Conservation (phyloP, 1,140 invertebrate genomes). For the Agrypnia vestita region DNA sequence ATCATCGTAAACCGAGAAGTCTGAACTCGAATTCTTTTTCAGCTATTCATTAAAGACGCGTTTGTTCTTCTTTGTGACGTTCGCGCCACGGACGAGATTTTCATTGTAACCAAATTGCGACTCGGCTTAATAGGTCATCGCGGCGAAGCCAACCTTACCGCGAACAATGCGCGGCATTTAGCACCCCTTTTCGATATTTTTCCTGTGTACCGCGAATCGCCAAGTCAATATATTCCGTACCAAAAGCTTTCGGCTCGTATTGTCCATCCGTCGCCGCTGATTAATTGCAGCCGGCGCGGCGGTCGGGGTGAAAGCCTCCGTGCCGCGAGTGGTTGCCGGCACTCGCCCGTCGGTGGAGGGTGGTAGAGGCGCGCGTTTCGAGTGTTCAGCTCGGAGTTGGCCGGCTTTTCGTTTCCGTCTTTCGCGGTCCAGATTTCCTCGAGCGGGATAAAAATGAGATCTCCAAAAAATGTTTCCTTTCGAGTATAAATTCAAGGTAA, state of each 20-base stretch:
- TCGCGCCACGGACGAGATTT: neutral
- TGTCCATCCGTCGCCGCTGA: slow-evolving; percentile 54
- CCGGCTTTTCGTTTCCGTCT: slow-evolving; percentile 17
- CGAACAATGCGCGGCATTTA: slow-evolving; percentile 18
- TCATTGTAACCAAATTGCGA: neutral
- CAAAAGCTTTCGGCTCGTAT: slow-evolving; percentile 57
- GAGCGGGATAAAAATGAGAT: slow-evolving; percentile 37
- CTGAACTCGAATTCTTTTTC: neutral
- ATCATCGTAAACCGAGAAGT: slow-evolving; percentile 1
- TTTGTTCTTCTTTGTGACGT: neutral
- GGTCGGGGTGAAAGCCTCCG: slow-evolving; percentile 17
- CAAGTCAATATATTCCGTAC: slow-evolving; percentile 55
- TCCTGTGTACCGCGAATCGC: slow-evolving; percentile 12
- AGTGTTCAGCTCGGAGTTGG: neutral
- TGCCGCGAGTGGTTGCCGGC: neutral
- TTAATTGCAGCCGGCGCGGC: slow-evolving; percentile 48
- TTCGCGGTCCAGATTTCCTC: slow-evolving; percentile 2
- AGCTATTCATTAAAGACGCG: neutral
- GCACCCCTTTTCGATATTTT: slow-evolving; percentile 3
- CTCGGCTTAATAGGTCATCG: slow-evolving; percentile 8
- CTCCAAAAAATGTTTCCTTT: slow-evolving; percentile 47
- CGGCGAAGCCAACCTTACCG: neutral
- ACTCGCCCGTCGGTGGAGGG: slow-evolving; percentile 26
- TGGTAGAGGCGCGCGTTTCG: slow-evolving; percentile 17
- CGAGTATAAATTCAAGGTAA: slow-evolving; percentile 52